Evolutionary conservation across 2,797 vertebrate genomes (phyloP).

Genomic region (Clarias fuscus): DNA sequence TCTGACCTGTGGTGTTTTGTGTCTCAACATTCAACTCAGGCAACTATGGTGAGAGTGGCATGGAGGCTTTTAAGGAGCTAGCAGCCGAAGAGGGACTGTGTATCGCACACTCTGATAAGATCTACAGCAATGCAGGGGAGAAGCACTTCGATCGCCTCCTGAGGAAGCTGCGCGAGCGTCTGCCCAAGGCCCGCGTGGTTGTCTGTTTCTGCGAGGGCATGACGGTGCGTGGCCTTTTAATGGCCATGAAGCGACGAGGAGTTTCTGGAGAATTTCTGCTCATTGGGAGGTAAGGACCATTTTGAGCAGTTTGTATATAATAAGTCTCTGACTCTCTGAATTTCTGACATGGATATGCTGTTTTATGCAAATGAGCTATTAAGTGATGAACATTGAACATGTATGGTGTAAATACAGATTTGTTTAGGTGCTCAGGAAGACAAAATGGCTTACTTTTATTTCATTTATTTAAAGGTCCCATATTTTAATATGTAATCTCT

Average conservation of each 20-base stretch:
- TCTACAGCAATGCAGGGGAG: constrained; percentile 97
- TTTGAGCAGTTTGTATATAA: neutral
- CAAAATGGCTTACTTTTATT: neutral
- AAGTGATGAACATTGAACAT: neutral
- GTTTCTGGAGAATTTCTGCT: constrained; percentile 91
- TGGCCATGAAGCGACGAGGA: constrained; percentile 91
- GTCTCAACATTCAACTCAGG: constrained; percentile 71
- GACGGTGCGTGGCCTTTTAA: constrained; percentile 94
- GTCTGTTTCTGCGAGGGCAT: constrained; percentile 99
- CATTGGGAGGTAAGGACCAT: constrained; percentile 86
- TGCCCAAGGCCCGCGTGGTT: constrained; percentile 95
- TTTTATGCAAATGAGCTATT: neutral
- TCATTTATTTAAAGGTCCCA: neutral
- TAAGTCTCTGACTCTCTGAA: neutral
- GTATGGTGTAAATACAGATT: neutral
- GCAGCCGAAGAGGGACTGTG: constrained; percentile 93
- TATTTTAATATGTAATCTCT: too few relatives aligned
- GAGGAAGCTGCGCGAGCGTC: constrained; percentile 88
- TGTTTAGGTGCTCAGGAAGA: neutral
- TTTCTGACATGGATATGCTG: neutral
- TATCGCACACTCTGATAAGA: constrained; percentile 98
- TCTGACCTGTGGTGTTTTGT: constrained; percentile 34
- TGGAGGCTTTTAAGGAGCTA: constrained; percentile 98
- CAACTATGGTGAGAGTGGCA: constrained; percentile 98
- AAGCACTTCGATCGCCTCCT: constrained; percentile 94